Conservation (phyloP, 1,140 invertebrate genomes). For the Acromyrmex heyeri region DNA sequence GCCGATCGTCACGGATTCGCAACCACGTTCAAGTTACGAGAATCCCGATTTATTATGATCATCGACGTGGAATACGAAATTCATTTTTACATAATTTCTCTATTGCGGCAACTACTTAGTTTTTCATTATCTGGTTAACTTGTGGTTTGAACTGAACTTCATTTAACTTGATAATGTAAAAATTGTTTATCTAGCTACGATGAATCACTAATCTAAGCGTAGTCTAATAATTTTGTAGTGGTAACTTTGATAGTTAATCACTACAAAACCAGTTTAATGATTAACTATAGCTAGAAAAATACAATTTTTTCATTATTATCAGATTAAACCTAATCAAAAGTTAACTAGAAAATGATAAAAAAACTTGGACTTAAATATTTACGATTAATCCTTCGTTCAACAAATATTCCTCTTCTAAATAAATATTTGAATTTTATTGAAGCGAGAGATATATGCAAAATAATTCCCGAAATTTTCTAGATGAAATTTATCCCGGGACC, state of each 20-base stretch:
- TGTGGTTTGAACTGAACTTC: too few relatives aligned
- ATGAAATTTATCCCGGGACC: neutral
- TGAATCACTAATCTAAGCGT: too few relatives aligned
- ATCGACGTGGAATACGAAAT: neutral
- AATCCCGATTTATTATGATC: conserved; percentile 28
- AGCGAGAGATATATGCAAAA: neutral
- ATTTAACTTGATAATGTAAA: too few relatives aligned
- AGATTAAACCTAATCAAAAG: too few relatives aligned
- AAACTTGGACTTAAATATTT: neutral
- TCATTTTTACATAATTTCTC: neutral
- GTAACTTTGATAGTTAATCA: too few relatives aligned
- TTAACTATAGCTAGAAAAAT: too few relatives aligned
- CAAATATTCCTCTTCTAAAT: neutral
- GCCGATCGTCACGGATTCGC: conserved; percentile 38
- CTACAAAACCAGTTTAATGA: too few relatives aligned
- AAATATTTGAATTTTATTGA: neutral
- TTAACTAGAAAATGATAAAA: too few relatives aligned
- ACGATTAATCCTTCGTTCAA: neutral
- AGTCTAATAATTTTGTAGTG: too few relatives aligned
- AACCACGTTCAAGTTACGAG: conserved; percentile 16
- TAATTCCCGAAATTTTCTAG: neutral
- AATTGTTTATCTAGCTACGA: too few relatives aligned
- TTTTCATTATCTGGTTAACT: neutral
- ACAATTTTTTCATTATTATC: too few relatives aligned
- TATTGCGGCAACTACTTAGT: neutral